phyloP scores from a whole-genome alignment of 1,140 invertebrate species.

The Ptiloglossa arizonensis region DNA sequence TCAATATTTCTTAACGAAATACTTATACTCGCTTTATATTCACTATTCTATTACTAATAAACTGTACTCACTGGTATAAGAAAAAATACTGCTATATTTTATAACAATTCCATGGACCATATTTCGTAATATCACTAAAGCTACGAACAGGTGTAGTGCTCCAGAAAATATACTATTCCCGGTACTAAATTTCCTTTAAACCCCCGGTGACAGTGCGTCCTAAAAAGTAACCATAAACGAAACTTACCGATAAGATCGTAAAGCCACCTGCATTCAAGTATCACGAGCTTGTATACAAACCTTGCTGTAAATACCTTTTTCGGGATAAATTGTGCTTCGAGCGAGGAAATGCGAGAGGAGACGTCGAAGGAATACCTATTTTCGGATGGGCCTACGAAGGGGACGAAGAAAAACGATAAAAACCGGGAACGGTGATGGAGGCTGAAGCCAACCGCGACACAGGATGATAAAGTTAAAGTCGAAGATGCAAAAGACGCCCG shows the following conservation, averaged over 20 bases:
- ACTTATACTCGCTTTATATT: no score
- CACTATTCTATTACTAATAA: no score
- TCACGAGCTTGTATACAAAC: neutral
- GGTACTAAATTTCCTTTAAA: neutral
- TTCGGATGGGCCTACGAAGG: neutral
- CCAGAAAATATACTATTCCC: neutral
- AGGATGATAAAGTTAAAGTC: neutral
- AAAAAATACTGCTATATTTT: no score
- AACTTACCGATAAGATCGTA: constrained; percentile 2
- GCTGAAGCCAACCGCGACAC: neutral
- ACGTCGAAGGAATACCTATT: neutral
- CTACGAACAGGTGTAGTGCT: neutral
- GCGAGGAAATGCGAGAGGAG: neutral
- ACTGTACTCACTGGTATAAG: no score
- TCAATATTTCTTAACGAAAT: no score
- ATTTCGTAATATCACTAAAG: neutral
- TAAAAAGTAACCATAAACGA: constrained; percentile 2
- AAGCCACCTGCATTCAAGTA: constrained; percentile 1
- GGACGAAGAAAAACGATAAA: neutral
- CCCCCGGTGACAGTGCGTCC: neutral
- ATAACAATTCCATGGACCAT: neutral
- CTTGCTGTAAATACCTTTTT: neutral
- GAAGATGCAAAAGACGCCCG: neutral
- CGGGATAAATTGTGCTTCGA: neutral
- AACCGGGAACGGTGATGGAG: constrained; percentile 2